A percentile compares a stretch with the other conserved stretches of the same genome.
phyloP scores from a whole-genome alignment of 1,140 invertebrate genomes.

The Colletes gigas region DNA sequence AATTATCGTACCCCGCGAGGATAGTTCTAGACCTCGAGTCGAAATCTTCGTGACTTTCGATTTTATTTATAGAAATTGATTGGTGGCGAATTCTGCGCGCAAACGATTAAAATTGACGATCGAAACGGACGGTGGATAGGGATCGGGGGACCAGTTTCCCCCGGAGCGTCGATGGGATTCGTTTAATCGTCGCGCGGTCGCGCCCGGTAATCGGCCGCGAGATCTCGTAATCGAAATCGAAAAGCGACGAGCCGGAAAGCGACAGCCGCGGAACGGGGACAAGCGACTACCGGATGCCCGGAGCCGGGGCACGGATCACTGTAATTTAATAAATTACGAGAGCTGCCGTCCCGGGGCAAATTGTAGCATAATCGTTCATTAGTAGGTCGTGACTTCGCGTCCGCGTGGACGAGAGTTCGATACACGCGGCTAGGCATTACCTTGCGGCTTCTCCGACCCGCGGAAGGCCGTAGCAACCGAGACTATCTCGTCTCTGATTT shows the following conservation, averaged over 20 bases:
- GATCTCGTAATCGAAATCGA: constrained; percentile 60
- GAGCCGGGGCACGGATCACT: constrained; percentile 73
- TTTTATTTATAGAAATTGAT: neutral
- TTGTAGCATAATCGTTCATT: constrained; percentile 81
- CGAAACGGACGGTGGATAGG: neutral
- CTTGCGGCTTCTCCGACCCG: constrained; percentile 1
- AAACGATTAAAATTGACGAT: constrained; percentile 4
- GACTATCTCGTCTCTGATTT: neutral
- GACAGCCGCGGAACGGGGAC: constrained; percentile 60
- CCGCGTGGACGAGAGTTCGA: constrained; percentile 44
- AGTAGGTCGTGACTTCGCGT: constrained; percentile 78
- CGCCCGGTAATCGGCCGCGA: constrained; percentile 6
- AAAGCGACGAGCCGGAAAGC: constrained; percentile 55
- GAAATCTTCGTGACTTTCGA: too few relatives aligned
- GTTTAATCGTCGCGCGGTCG: constrained; percentile 14
- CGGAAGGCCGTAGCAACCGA: neutral
- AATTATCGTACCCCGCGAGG: too few relatives aligned
- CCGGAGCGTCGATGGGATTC: constrained; percentile 1
- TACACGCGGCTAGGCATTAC: constrained; percentile 7
- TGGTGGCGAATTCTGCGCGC: too few relatives aligned
- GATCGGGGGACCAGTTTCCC: neutral
- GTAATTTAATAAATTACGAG: constrained; percentile 81
- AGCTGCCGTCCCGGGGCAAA: constrained; percentile 78
- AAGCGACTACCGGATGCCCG: constrained; percentile 75
- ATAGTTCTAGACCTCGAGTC: too few relatives aligned